Percentiles rank a stretch among this genome's conserved stretches.
Evolutionary conservation across 2,113 vertebrate species (phyloP).

Genomic region (Chionodraco myersi): DNA sequence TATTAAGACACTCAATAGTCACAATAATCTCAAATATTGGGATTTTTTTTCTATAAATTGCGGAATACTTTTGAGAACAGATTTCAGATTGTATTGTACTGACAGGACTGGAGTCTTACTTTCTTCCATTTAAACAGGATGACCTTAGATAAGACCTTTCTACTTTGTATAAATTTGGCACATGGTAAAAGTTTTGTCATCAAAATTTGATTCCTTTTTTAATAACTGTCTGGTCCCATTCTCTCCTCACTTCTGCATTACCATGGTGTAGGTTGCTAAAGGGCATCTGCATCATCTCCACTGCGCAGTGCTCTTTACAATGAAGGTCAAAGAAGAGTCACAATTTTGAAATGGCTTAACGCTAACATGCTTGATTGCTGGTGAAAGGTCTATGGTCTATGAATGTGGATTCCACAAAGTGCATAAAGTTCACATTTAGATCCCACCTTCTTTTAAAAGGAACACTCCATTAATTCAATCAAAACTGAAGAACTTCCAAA

Average conservation of each 20-base stretch:
- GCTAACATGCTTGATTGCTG: conserved; percentile 38
- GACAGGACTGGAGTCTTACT: background rate
- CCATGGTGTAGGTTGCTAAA: conserved; percentile 30
- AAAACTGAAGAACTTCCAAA: conserved; percentile 30
- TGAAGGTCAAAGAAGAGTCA: conserved; percentile 61
- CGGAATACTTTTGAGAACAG: background rate
- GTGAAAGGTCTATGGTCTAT: conserved; percentile 32
- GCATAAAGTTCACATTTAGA: conserved; percentile 22
- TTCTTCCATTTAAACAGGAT: background rate
- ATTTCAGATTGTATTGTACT: background rate
- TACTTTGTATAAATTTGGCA: background rate
- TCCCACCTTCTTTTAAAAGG: conserved; percentile 4
- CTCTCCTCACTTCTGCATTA: conserved; percentile 60
- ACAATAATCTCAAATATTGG: background rate
- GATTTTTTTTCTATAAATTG: background rate
- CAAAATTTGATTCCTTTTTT: conserved; percentile 24
- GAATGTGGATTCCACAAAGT: conserved; percentile 8
- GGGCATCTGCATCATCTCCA: conserved; percentile 45
- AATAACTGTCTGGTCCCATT: conserved; percentile 20
- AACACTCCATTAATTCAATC: conserved; percentile 17
- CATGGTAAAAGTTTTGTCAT: conserved; percentile 25
- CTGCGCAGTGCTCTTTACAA: conserved; percentile 3
- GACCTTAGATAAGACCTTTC: background rate
- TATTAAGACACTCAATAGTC: background rate
- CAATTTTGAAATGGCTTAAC: conserved; percentile 41